Percentiles rank a stretch among this genome's conserved stretches.
These are phyloP conservation scores for Andricus grossulariae DNA, from an alignment of 1,140 invertebrate genomes.

Conservation along the genomic window DNA sequence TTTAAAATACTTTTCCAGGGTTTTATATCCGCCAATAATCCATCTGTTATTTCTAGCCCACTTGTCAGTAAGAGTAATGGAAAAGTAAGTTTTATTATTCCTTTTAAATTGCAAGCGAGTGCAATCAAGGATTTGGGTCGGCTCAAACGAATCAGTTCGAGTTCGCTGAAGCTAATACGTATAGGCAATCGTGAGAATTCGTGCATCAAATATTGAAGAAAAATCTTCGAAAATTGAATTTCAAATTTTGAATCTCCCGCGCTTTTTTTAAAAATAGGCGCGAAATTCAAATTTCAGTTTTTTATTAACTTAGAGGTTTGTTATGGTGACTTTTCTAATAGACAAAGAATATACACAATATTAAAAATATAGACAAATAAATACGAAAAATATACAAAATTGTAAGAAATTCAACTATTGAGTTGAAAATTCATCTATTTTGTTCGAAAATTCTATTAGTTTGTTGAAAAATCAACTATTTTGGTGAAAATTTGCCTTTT, in stretches of 20 bases:
- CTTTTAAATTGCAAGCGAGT: constrained; percentile 30
- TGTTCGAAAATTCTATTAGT: no score
- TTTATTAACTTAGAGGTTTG: no score
- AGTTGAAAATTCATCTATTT: no score
- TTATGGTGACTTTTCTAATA: no score
- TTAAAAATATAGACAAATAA: no score
- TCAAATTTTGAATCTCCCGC: neutral
- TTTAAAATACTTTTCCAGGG: neutral
- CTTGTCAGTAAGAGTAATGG: constrained; percentile 3
- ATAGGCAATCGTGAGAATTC: neutral
- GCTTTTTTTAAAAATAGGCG: no score
- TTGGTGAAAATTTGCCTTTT: no score
- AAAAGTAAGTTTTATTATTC: constrained; percentile 27
- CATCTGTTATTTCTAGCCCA: constrained; percentile 21
- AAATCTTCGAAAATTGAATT: neutral
- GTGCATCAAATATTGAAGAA: neutral
- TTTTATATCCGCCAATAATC: constrained; percentile 8
- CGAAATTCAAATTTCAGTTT: no score
- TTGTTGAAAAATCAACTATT: no score
- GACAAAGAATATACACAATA: no score
- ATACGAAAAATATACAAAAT: no score
- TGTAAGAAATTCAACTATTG: no score
- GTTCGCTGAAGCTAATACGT: neutral
- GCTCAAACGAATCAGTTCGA: constrained; percentile 10
- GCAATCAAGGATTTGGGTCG: constrained; percentile 27